A percentile compares a stretch with the other conserved stretches of the same genome.
phyloP scores from a whole-genome alignment of 2,113 vertebrate genomes.

The Tragulus kanchil region DNA sequence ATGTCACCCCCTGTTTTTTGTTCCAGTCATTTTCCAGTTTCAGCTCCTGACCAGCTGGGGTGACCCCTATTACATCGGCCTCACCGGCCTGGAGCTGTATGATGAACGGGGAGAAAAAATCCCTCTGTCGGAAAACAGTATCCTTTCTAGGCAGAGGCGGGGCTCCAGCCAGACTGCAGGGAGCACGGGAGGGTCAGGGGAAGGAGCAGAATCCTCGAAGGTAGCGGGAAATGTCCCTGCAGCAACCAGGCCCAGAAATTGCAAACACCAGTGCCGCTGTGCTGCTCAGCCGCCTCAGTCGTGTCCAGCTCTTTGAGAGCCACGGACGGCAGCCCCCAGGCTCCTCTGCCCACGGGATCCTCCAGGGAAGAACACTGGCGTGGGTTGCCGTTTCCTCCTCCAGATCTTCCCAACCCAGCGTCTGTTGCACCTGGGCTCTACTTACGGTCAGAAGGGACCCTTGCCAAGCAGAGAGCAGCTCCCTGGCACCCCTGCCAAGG shows the following conservation, averaged over 20 bases:
- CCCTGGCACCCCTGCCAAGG: neutral
- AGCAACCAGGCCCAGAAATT: neutral
- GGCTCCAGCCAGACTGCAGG: fast-evolving
- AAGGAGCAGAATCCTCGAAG: neutral
- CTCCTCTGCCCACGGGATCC: neutral
- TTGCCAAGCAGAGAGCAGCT: neutral
- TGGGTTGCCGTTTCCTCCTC: neutral
- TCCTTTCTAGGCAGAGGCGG: constrained; percentile 86
- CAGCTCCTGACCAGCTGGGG: constrained; percentile 98
- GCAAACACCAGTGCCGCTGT: fast-evolving
- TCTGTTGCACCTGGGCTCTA: neutral
- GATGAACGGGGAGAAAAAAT: constrained; percentile 93
- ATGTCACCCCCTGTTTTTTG: constrained; percentile 63
- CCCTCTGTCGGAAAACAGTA: constrained; percentile 95
- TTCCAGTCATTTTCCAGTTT: constrained; percentile 97
- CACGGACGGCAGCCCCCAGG: neutral
- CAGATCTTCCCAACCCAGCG: neutral
- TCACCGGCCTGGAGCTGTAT: constrained; percentile 96
- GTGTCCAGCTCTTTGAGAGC: neutral
- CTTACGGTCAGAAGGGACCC: neutral
- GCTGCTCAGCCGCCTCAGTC: neutral
- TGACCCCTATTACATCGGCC: constrained; percentile 97
- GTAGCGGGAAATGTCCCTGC: neutral
- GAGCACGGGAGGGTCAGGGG: fast-evolving
- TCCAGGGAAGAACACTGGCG: neutral